phyloP scores from a whole-genome alignment of 2,797 vertebrate genomes.

The Oreortyx pictus region DNA sequence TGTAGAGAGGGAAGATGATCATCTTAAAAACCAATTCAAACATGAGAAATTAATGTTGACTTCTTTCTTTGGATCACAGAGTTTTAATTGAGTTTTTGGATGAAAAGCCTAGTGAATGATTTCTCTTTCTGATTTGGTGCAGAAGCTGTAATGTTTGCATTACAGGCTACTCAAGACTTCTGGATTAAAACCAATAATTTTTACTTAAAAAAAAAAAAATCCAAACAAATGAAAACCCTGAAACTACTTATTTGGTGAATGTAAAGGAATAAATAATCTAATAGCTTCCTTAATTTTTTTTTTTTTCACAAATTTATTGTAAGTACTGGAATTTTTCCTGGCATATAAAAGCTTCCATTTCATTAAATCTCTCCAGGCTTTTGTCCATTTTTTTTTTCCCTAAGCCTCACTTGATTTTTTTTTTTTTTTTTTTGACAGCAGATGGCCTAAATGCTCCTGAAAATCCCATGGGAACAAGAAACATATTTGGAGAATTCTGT shows the following conservation, averaged over 20 bases:
- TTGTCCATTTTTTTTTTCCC: constrained; percentile 48
- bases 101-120: not conserved
- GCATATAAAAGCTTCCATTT: constrained; percentile 57
- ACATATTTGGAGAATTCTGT: constrained; percentile 64
- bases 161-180: not conserved
- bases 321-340: not conserved
- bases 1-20: not conserved
- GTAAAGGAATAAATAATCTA: not conserved
- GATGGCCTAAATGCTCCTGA: constrained; percentile 58
- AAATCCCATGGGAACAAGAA: constrained; percentile 52
- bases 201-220: not conserved
- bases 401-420: constrained; percentile 52
- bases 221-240: fast-evolving
- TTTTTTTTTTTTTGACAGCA: constrained; percentile 63
- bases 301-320: not conserved
- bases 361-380: constrained; percentile 63
- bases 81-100: not conserved
- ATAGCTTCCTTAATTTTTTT: not conserved
- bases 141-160: not conserved
- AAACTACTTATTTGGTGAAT: not conserved
- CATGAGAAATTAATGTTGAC: not conserved
- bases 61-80: not conserved
- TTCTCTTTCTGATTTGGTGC: not conserved
- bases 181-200: not conserved
- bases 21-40: not conserved